Percentiles rank a stretch among this genome's conserved stretches.
These are phyloP conservation scores for Sitophilus oryzae DNA, from an alignment of 1,140 invertebrate genomes.

Conservation along the genomic window DNA sequence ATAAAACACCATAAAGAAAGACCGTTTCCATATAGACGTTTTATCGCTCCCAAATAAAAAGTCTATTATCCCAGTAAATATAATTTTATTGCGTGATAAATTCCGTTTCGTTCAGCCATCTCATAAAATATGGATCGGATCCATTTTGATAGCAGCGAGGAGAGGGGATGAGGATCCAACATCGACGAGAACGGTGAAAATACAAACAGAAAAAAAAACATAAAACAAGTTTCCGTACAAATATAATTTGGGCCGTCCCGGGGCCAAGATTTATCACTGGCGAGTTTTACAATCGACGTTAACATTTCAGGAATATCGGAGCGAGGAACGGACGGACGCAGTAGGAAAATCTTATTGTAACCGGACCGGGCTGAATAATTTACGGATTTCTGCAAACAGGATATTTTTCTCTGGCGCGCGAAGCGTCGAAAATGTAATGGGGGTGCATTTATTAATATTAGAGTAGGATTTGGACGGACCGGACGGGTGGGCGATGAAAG, in stretches of 20 bases:
- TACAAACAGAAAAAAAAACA: conserved; percentile 24
- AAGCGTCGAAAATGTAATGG: too few species aligned
- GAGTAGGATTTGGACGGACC: too few species aligned
- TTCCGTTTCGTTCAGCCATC: conserved; percentile 30
- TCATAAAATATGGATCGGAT: conserved; percentile 37
- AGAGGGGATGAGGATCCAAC: background rate
- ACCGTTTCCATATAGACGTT: background rate
- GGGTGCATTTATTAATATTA: too few species aligned
- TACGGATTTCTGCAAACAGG: conserved; percentile 11
- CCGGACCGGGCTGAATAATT: conserved; percentile 20
- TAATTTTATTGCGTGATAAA: conserved; percentile 30
- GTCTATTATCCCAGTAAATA: conserved; percentile 20
- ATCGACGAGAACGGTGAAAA: background rate
- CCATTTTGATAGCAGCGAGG: conserved; percentile 28
- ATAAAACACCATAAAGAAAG: background rate
- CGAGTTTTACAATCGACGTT: conserved; percentile 39
- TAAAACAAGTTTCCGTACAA: conserved; percentile 39
- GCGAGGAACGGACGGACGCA: conserved; percentile 15
- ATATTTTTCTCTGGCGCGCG: too few species aligned
- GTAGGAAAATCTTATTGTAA: conserved; percentile 33
- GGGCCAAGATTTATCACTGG: conserved; percentile 39
- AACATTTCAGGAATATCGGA: conserved; percentile 33
- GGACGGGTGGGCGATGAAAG: too few species aligned
- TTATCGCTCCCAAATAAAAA: background rate
- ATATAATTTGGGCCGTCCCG: conserved; percentile 37